Evolutionary conservation across 2,113 vertebrate genomes (phyloP).

Genomic region (Sapajus apella): DNA sequence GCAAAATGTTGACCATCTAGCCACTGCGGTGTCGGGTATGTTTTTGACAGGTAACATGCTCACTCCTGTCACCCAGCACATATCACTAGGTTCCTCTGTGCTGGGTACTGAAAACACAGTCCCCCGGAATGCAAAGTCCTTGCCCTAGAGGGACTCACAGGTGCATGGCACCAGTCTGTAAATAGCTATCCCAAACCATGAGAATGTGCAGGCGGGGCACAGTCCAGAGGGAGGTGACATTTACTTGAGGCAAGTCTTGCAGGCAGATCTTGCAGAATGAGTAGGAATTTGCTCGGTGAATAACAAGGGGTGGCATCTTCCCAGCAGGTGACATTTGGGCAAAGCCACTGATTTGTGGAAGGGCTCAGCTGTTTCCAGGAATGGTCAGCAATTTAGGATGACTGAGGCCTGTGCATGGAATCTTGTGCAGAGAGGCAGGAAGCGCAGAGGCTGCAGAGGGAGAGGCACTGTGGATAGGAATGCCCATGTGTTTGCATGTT

Average conservation of each 20-base stretch:
- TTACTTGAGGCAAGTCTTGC: neutral
- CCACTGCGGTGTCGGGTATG: neutral
- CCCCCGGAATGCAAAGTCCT: neutral
- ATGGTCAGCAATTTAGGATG: accelerated
- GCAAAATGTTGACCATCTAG: neutral
- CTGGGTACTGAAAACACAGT: neutral
- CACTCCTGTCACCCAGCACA: neutral
- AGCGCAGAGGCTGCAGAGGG: neutral
- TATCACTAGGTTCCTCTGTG: neutral
- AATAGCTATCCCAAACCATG: neutral
- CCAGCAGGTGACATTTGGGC: neutral
- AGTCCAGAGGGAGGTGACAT: neutral
- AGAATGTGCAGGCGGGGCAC: neutral
- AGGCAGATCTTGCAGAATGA: neutral
- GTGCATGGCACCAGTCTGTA: neutral
- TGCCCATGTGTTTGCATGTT: neutral
- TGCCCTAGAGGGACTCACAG: neutral
- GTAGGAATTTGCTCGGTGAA: neutral
- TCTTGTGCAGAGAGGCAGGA: neutral
- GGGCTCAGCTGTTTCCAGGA: neutral
- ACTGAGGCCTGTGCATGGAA: accelerated
- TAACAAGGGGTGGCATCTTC: neutral
- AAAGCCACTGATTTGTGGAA: neutral
- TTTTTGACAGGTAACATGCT: neutral
- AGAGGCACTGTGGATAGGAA: neutral